These are phyloP conservation scores for Drosophila lini DNA, from an alignment of 1,140 invertebrate species.

Conservation along the genomic window DNA sequence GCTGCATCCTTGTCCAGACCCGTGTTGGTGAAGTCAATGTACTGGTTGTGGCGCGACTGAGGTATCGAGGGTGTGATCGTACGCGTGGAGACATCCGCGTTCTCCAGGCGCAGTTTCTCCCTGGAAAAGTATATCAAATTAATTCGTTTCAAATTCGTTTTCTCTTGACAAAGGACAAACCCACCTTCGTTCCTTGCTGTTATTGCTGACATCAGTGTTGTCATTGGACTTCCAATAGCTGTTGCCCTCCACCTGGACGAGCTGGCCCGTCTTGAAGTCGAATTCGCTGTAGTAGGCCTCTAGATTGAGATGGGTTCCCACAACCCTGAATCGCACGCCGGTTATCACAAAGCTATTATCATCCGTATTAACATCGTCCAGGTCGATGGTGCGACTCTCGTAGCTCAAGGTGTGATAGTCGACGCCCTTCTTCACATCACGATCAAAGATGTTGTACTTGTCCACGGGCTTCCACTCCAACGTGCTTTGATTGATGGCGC, in stretches of 20 bases:
- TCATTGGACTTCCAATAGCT: constrained; percentile 93
- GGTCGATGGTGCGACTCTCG: constrained; percentile 90
- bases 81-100: constrained; percentile 89
- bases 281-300: constrained; percentile 92
- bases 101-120: constrained; percentile 86
- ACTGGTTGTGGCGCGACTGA: constrained; percentile 90
- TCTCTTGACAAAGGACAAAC: not conserved
- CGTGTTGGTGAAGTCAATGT: constrained; percentile 90
- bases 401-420: constrained; percentile 91
- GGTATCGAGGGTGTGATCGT: constrained; percentile 86
- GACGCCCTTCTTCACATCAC: constrained; percentile 85
- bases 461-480: constrained; percentile 89
- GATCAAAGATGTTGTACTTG: constrained; percentile 86
- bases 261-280: constrained; percentile 90
- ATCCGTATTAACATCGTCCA: constrained; percentile 90
- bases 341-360: constrained; percentile 87
- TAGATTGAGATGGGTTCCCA: constrained; percentile 93
- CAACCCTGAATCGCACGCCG: constrained; percentile 89
- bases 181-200: constrained; percentile 65
- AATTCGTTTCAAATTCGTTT: constrained; percentile 4
- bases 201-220: constrained; percentile 88
- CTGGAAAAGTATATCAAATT: constrained; percentile 71
- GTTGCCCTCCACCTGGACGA: constrained; percentile 86
- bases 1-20: constrained; percentile 92
- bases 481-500: constrained; percentile 87